Evolutionary conservation across 2,113 vertebrate species (phyloP).

Genomic region (Cygnus atratus): DNA sequence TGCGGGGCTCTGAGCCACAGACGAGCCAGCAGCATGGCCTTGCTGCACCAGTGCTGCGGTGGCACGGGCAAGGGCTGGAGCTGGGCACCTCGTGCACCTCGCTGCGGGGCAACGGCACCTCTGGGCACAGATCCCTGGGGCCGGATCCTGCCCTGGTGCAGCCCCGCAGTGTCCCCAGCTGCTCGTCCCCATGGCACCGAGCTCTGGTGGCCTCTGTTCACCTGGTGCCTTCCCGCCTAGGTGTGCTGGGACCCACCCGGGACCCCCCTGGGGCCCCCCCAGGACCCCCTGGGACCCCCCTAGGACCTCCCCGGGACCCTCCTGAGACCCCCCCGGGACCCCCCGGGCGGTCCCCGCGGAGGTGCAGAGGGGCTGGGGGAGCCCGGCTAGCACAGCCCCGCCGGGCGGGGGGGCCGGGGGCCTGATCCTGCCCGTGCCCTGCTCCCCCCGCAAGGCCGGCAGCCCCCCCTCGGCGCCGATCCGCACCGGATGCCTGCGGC

Average conservation of each 20-base stretch:
- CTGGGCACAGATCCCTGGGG: not conserved
- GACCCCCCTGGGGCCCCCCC: not conserved
- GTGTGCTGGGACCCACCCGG: not conserved
- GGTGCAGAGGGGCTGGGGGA: not conserved
- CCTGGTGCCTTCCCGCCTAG: no score
- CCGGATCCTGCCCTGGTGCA: not conserved
- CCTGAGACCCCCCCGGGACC: not conserved
- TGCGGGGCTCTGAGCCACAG: not conserved
- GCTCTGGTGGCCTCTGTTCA: not conserved
- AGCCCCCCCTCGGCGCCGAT: no score
- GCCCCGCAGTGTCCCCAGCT: not conserved
- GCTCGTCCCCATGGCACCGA: fast-evolving
- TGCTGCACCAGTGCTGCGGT: not conserved
- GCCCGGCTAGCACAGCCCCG: not conserved
- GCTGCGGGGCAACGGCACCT: fast-evolving
- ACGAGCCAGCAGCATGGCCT: not conserved
- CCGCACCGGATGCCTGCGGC: no score
- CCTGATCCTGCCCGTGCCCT: not conserved
- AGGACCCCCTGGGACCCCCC: not conserved
- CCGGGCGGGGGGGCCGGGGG: fast-evolving
- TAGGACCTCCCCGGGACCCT: no score
- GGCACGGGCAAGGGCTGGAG: not conserved
- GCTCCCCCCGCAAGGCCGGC: no score
- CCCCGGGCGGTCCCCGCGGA: fast-evolving
- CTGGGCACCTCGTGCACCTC: fast-evolving